Percentiles rank a stretch among this genome's conserved stretches.
Conservation (phyloP, 2,113 vertebrate genomes). For the Anser brachyrhynchus region DNA sequence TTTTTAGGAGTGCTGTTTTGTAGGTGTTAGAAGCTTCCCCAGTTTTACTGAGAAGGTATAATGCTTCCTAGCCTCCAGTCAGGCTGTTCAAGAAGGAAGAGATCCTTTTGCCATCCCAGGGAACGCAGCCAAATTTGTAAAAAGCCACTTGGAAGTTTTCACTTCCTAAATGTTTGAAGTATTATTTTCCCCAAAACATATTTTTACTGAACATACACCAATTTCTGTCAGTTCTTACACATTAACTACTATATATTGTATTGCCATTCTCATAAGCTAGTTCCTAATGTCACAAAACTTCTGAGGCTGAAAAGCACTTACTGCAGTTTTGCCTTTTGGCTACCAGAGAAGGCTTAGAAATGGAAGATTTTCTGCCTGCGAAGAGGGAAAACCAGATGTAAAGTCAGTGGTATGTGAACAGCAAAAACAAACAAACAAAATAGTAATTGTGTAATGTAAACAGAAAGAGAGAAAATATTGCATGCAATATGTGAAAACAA, state of each 20-base stretch:
- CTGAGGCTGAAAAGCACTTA: neutral
- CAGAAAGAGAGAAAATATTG: neutral
- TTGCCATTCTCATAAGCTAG: neutral
- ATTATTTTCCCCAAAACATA: neutral
- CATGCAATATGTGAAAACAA: fast-evolving
- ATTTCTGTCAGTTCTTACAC: neutral
- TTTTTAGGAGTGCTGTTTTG: neutral
- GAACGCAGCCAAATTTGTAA: neutral
- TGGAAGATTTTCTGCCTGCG: neutral
- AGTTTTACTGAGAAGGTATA: neutral
- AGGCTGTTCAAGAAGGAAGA: neutral
- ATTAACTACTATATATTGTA: neutral
- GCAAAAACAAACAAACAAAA: neutral
- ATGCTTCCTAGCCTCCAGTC: fast-evolving
- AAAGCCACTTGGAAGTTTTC: neutral
- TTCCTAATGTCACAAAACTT: neutral
- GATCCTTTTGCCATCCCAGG: neutral
- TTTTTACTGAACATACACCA: neutral
- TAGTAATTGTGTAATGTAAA: neutral
- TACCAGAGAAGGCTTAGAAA: neutral
- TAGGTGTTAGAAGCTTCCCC: no score
- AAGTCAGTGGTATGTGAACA: fast-evolving
- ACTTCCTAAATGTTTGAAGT: neutral
- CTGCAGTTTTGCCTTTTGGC: fast-evolving
- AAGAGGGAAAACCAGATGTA: neutral